phyloP scores from a whole-genome alignment of 2,888 invertebrate species.

The Acanthopleura granulata region DNA sequence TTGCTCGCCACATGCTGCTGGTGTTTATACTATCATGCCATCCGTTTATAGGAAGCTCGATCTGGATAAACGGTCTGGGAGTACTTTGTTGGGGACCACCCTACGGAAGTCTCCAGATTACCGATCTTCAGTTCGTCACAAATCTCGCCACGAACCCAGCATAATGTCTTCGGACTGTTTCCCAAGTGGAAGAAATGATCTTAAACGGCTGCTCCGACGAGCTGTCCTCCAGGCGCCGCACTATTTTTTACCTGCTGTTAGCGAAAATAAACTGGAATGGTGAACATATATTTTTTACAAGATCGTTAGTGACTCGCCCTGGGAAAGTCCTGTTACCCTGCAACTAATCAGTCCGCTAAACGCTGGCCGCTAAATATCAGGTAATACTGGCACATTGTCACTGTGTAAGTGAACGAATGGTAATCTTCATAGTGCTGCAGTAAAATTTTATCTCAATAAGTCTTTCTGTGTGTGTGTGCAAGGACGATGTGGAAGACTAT shows the following conservation, averaged over 20 bases:
- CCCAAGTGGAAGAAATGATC: not conserved
- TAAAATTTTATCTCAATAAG: no score
- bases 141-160: not conserved
- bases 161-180: not conserved
- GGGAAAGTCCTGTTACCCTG: no score
- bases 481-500: no score
- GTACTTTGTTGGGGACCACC: constrained; percentile 8
- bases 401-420: no score
- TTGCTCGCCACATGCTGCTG: not conserved
- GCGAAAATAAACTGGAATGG: not conserved
- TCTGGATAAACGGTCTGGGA: constrained; percentile 1
- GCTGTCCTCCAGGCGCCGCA: not conserved
- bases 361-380: no score
- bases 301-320: not conserved
- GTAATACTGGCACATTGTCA: no score
- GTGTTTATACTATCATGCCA: not conserved
- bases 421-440: no score
- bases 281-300: not conserved
- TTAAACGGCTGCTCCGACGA: not conserved
- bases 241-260: not conserved
- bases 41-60: constrained; percentile 5
- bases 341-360: no score
- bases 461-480: no score
- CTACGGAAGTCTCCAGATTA: constrained; percentile 4
- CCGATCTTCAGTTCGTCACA: constrained; percentile 6